Percentiles rank a stretch among this genome's conserved stretches.
phyloP scores from a whole-genome alignment of 1,140 invertebrate species.

The Heliothis virescens region DNA sequence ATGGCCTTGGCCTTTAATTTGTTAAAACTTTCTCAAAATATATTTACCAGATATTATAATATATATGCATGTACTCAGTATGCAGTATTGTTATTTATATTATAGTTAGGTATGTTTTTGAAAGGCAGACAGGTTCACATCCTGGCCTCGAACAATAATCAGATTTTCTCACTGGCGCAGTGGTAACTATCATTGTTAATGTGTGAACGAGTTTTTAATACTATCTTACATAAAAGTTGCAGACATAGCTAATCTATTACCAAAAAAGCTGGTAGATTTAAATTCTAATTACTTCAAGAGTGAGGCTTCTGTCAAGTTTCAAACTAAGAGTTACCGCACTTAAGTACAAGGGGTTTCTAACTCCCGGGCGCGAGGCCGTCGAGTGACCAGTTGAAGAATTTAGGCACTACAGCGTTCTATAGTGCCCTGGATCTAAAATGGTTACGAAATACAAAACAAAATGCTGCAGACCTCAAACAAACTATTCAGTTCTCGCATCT shows the following conservation, averaged over 20 bases:
- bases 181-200: slow-evolving; percentile 3
- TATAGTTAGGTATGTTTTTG: not conserved
- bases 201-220: slow-evolving; percentile 1
- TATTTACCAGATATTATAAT: not conserved
- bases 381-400: slow-evolving; percentile 24
- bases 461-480: not conserved
- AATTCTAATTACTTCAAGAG: not conserved
- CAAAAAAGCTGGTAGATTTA: not conserved
- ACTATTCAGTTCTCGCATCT: not conserved
- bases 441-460: not conserved
- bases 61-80: not conserved
- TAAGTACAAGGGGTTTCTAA: not conserved
- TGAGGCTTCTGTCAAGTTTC: not conserved
- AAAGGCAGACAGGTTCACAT: slow-evolving; percentile 10
- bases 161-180: not conserved
- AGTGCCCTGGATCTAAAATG: not conserved
- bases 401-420: not conserved
- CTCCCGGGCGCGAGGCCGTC: not conserved
- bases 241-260: not conserved
- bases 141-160: slow-evolving; percentile 6
- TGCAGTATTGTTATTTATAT: not conserved
- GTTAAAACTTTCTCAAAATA: not conserved
- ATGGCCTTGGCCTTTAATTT: not conserved
- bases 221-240: not conserved
- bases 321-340: slow-evolving; percentile 1